A percentile compares a stretch with the other conserved stretches of the same genome.
Conservation (phyloP, 1,140 invertebrate genomes). For the Dendrolimus punctatus region DNA sequence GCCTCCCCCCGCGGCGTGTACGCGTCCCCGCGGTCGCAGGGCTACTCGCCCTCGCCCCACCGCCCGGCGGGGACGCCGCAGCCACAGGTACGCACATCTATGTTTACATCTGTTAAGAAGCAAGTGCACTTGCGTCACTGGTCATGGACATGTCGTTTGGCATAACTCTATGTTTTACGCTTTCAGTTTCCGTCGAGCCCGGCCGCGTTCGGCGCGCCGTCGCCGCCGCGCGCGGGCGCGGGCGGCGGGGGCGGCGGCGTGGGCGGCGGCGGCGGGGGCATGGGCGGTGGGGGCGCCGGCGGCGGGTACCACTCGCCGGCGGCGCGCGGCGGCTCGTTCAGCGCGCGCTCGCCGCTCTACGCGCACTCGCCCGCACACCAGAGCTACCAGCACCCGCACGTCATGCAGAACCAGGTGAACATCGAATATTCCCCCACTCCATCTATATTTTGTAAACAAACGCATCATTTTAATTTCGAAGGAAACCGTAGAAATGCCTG, state of each 20-base stretch:
- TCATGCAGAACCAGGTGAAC: neutral
- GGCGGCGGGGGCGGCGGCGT: constrained; percentile 13
- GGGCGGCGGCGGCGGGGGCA: constrained; percentile 17
- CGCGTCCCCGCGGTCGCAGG: constrained; percentile 45
- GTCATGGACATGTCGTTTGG: too few species aligned
- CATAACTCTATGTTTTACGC: too few species aligned
- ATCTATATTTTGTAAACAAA: too few species aligned
- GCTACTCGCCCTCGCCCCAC: constrained; percentile 41
- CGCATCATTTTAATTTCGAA: too few species aligned
- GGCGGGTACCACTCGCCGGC: constrained; percentile 25
- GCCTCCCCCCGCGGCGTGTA: constrained; percentile 46
- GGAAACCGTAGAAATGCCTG: too few species aligned
- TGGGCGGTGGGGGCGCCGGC: constrained; percentile 18
- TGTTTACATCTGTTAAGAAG: too few species aligned
- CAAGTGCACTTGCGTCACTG: too few species aligned
- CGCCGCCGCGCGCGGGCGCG: constrained; percentile 42
- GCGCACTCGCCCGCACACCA: constrained; percentile 47
- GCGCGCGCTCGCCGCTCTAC: constrained; percentile 56
- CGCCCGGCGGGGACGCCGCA: constrained; percentile 41
- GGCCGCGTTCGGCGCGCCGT: constrained; percentile 40
- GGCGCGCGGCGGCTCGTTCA: constrained; percentile 31
- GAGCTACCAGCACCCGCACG: constrained; percentile 32
- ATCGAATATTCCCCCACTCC: too few species aligned
- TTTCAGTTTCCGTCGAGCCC: constrained; percentile 40
- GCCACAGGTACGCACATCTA: too few species aligned